A percentile compares a stretch with the other conserved stretches of the same genome.
These are phyloP conservation scores for Tachypleus tridentatus DNA, from an alignment of 1,140 invertebrate species.

Conservation along the genomic window DNA sequence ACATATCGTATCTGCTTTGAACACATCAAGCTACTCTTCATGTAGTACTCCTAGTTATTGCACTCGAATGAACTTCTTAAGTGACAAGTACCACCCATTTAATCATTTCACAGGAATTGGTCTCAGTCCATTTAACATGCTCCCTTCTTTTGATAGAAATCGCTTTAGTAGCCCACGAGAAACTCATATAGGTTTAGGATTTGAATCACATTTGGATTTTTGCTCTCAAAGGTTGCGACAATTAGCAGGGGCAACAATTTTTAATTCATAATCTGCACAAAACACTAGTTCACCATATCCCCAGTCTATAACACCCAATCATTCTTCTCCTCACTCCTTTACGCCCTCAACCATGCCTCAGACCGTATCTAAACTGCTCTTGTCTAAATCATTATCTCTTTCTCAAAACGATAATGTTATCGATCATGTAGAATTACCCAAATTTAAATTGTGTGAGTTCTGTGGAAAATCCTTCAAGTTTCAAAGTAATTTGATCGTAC, in stretches of 20 bases:
- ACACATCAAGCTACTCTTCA: conserved; percentile 42
- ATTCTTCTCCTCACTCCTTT: conserved; percentile 11
- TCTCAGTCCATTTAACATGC: too few relatives aligned
- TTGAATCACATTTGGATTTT: conserved; percentile 85
- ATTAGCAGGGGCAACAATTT: conserved; percentile 84
- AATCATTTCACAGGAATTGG: conserved; percentile 25
- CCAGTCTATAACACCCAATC: conserved; percentile 12
- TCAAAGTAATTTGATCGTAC: conserved; percentile 99
- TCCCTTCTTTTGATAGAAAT: conserved; percentile 11
- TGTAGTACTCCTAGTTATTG: conserved; percentile 55
- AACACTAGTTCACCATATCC: too few relatives aligned
- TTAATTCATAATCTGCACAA: conserved; percentile 42
- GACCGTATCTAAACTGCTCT: conserved; percentile 6
- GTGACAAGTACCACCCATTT: conserved; percentile 56
- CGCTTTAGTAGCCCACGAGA: conserved; percentile 33
- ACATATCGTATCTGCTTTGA: conserved; percentile 24
- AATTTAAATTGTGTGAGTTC: conserved; percentile 58
- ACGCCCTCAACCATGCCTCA: conserved; percentile 7
- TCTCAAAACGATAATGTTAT: conserved; percentile 21
- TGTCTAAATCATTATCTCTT: conserved; percentile 22
- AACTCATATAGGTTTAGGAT: conserved; percentile 12
- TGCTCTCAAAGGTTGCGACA: conserved; percentile 96
- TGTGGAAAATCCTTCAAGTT: conserved; percentile 99
- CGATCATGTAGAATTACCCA: conserved; percentile 15
- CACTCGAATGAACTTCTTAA: conserved; percentile 65